Base-by-base conservation (phyloP, 2,797 vertebrate genomes). In the Argentina silus region DNA sequence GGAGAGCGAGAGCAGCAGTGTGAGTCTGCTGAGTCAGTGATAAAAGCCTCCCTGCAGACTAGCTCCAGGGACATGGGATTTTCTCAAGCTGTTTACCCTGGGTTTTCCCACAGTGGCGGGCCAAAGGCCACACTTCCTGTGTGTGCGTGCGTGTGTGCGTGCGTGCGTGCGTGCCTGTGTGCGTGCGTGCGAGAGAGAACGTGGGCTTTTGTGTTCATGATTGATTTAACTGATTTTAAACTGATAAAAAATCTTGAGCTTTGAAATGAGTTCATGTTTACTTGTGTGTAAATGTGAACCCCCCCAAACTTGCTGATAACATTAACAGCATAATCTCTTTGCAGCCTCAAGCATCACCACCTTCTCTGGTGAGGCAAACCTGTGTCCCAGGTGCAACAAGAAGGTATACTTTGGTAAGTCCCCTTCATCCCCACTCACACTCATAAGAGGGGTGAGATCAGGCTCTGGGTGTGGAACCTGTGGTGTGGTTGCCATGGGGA, bases 371-470 rank as follows among this genome's bases (percentile, higher is more conserved):
- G 98, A 99, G 74, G 96, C 97, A 89, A 98, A 96, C 83, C 76
- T 96, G 84, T 99, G 98, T 78, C 98, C 97, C 0, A 93, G 95
- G 55, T 99, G 98, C 53, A 94, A 92, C 92, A 97, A 99, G 92
- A 97, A 95, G 86, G 98, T 99, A 51, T 99, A 98, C 89, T 99
- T 99, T 23, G 98, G 98, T 99, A 90, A 95, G 96, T 81, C 45
- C 1, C 15, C 15, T 64, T 42, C 60, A 57, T 67, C 7, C 50
- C 0, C 23, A 11, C 8, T 17, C 23, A 7, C 69, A 48, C 3
- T 7, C 42, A 50, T 36, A 36, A 36, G 27, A n/a, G 5, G 7
- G 62, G 56, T 6, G 7, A 66, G 67, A 72, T 47, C 5, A 48
- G 43, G 36, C 10, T 23, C 15, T 12, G 68, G 6, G 76, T 72